These are phyloP conservation scores for Megalurothrips usitatus DNA, from an alignment of 2,888 invertebrate genomes.

Conservation along the genomic window DNA sequence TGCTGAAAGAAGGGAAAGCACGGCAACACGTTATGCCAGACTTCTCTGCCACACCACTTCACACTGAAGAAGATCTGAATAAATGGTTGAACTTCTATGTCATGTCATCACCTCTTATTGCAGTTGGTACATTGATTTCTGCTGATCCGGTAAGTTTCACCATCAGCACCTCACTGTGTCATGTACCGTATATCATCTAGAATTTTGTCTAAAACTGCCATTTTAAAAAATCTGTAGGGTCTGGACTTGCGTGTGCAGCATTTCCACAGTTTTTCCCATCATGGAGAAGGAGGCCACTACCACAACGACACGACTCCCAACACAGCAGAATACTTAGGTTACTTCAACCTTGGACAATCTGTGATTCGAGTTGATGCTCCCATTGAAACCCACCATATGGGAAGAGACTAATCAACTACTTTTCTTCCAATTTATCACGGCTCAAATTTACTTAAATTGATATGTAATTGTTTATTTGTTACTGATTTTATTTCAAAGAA, in stretches of 20 bases:
- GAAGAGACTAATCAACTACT: slow-evolving; percentile 62
- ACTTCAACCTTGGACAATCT: slow-evolving; percentile 72
- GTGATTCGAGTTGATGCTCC: slow-evolving; percentile 75
- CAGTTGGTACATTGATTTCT: slow-evolving; percentile 82
- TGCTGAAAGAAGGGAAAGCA: slow-evolving; percentile 74
- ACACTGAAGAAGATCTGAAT: slow-evolving; percentile 68
- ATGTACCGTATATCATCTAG: background rate
- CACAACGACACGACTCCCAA: slow-evolving; percentile 91
- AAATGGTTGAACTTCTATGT: slow-evolving; percentile 88
- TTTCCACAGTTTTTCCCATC: slow-evolving; percentile 85
- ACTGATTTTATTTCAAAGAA: background rate
- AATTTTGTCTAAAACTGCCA: background rate
- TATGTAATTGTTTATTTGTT: background rate
- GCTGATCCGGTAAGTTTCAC: slow-evolving; percentile 65
- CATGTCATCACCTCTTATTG: slow-evolving; percentile 82
- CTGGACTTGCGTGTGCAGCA: slow-evolving; percentile 90
- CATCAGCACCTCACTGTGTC: background rate
- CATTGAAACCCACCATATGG: slow-evolving; percentile 58
- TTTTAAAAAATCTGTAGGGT: slow-evolving; percentile 58
- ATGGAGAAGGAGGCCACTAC: slow-evolving; percentile 90
- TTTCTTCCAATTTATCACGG: background rate
- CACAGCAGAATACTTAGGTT: slow-evolving; percentile 82
- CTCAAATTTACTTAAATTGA: background rate
- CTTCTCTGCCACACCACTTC: slow-evolving; percentile 72
- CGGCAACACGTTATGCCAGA: slow-evolving; percentile 96